Evolutionary conservation across 2,113 vertebrate species (phyloP), one percentile per base, ranked within the genome.

Genomic region (Paratilapia polleni): DNA sequence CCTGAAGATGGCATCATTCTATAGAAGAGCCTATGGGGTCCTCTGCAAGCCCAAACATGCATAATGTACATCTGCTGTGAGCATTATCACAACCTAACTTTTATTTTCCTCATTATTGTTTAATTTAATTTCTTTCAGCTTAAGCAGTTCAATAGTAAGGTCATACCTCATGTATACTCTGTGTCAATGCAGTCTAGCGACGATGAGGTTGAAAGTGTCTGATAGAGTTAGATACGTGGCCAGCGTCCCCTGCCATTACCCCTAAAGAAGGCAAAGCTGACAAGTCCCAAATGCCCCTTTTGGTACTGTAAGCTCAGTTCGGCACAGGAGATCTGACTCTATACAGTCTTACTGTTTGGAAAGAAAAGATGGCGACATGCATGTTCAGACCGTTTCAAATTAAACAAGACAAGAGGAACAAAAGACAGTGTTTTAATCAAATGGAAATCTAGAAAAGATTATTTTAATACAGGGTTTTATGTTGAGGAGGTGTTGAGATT

Each of bases 401-500:
- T 62, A 78, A 83, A 89, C 82, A 60, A 87, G 82, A 82, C 70
- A 84, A 52, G 77, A 85, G 54, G 66, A 92, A 86, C 81, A 89
- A 89, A 89, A 84, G 84, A 88, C 70, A 86, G 88, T 85, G 82
- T 90, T 90, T 89, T 90, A 87, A 90, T 89, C 88, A 91, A 91
- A 88, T 68, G 59, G 77, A 83, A 91, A 88, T 87, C 76, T 89
- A 87, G 79, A 78, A 81, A 89, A 87, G 80, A 86, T 87, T 86
- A 85, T 90, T 92, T 91, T 88, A 92, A 93, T 91, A 96, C 95
- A 95, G 95, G 96, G 94, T 96, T 95, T 93, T 92, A 92, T 92
- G 83, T 89, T 75, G 86, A 89, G 78, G 82, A 90, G 88, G 82
- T 93, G 86, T 91, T 92, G 79, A 90, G 90, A 89, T 90, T 87